Conservation (phyloP, 2,888 invertebrate species). For the Phaonia tiefii region DNA sequence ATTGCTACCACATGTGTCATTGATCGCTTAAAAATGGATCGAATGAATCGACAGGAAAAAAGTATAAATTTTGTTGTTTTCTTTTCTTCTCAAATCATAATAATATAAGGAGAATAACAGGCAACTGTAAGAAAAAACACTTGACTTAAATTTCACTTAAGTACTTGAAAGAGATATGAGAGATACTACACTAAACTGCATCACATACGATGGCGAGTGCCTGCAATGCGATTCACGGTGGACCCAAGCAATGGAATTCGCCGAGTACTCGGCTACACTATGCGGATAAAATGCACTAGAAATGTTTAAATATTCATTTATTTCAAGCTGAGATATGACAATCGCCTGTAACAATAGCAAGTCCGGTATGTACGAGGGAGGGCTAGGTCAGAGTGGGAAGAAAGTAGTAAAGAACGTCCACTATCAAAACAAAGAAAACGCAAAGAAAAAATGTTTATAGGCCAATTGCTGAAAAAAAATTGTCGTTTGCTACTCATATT, state of each 20-base stretch:
- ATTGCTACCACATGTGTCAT: slow-evolving; percentile 38
- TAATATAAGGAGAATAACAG: too few species aligned
- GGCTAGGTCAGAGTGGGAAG: too few species aligned
- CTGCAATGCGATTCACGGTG: neutral
- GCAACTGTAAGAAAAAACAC: slow-evolving; percentile 38
- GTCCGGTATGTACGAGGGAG: too few species aligned
- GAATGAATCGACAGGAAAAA: slow-evolving; percentile 41
- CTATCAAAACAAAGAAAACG: too few species aligned
- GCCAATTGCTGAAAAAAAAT: too few species aligned
- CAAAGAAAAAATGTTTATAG: too few species aligned
- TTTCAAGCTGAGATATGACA: slow-evolving; percentile 27
- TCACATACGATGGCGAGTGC: neutral
- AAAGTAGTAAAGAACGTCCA: too few species aligned
- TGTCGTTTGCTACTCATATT: too few species aligned
- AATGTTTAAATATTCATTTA: slow-evolving; percentile 28
- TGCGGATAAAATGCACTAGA: slow-evolving; percentile 7
- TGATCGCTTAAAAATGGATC: slow-evolving; percentile 43
- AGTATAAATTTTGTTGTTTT: too few species aligned
- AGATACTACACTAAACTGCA: too few species aligned
- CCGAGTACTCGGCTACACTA: too few species aligned
- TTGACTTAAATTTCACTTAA: slow-evolving; percentile 60
- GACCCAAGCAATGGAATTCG: neutral
- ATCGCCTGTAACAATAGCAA: neutral
- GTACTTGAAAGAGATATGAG: slow-evolving; percentile 45
- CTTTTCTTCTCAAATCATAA: too few species aligned